A percentile compares a stretch with the other conserved stretches of the same genome.
Evolutionary conservation across 2,113 vertebrate genomes (phyloP).

Genomic region (Progne subis): DNA sequence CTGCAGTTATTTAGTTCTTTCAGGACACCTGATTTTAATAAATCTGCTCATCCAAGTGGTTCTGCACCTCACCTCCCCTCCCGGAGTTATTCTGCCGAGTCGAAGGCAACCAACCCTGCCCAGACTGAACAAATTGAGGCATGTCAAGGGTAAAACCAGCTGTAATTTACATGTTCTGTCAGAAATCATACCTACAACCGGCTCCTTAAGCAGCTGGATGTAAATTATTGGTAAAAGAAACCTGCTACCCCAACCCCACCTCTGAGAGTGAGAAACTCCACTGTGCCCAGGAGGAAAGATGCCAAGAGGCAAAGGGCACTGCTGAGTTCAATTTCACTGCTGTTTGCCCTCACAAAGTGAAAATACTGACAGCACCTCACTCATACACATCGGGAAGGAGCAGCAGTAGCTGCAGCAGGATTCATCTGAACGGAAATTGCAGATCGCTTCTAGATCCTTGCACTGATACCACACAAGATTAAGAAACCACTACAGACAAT

Average conservation of each 20-base stretch:
- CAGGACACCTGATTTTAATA: background rate
- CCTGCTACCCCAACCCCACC: background rate
- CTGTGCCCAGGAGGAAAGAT: background rate
- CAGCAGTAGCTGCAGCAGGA: background rate
- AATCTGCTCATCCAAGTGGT: background rate
- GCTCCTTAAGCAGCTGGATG: background rate
- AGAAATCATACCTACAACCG: background rate
- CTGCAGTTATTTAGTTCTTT: background rate
- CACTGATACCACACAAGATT: background rate
- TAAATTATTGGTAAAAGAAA: background rate
- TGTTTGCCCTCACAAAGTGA: background rate
- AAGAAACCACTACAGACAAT: background rate
- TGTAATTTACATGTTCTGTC: background rate
- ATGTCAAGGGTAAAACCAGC: background rate
- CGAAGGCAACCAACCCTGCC: background rate
- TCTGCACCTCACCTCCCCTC: background rate
- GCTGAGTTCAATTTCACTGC: background rate
- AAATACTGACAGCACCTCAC: background rate
- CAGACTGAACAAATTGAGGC: background rate
- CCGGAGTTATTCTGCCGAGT: rapidly evolving
- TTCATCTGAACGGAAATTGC: background rate
- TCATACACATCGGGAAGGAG: rapidly evolving
- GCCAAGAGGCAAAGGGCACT: background rate
- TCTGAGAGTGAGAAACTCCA: background rate
- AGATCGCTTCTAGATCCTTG: background rate